Base-by-base conservation (phyloP, 2,797 vertebrate genomes). In the Parotocinclus haroldoi region DNA sequence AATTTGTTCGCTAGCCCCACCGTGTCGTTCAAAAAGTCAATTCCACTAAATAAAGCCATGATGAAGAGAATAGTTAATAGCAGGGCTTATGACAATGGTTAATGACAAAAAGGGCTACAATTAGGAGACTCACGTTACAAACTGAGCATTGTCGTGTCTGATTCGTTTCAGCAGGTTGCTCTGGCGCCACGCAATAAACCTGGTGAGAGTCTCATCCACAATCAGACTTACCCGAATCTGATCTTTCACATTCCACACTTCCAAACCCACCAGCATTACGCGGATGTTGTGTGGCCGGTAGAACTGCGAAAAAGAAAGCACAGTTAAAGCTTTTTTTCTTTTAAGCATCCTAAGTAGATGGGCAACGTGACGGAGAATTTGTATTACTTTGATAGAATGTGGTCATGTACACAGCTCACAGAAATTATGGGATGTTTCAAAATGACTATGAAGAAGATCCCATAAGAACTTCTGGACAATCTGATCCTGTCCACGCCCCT, bases 1-100 rank as follows among this genome's bases (percentile, higher is more conserved):
- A 89, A 89, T 81, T 93, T 94, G 63, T 87, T 92, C 7, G 95
- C 95, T 38, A 96, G 78, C 3, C 95, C 95, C 0, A 98, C 94
- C 0, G 94, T 96, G 4, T 86, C 83, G 0, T 86, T 87, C 0
- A 78, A 63, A 72, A 98, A 96, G 46, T 94, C 88, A 9, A 83
- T 74, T 0, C 89, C 92, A 0, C 95, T 98, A 81, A 57, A 76
- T 66, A 60, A 58, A 57, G 70, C 66, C 68, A 50, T 51, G 18
- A 7, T 7, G 18, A 78, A 9, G 48, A 57, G 12, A 58, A 27
- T 2, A 27, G 27, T 27, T 27, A 2, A 27, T 27, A 2, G 5
- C 2, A 27, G 27, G 5, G 27, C 27, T 27, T 27, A n/a, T n/a
- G n/a, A n/a, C n/a, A n/a, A n/a, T n/a, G 2, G 27, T 5, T 27